Evolutionary conservation across 53 echinoderm and acorn worm species (phyloP), one percentile per base, ranked within the genome.

Genomic region (Astropecten irregularis): DNA sequence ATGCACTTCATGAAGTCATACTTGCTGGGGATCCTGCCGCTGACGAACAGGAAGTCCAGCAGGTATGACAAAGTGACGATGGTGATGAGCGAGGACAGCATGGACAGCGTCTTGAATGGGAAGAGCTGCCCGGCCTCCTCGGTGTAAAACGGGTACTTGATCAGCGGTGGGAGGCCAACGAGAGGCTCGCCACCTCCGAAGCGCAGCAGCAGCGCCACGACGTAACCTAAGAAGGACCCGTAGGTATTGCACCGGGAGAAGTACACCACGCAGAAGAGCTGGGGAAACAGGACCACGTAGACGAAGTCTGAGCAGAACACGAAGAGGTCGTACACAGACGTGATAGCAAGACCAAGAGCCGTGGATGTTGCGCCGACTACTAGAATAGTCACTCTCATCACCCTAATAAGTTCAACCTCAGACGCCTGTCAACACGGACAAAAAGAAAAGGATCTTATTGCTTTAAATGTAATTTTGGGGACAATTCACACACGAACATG

Each of bases 241-340:
- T 93, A 93, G 2, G 91, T 88, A 40, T 93, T 93, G 60, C 86
- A 68, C 73, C 64, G 73, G 35, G 69, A 49, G 79, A 96, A 93
- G 61, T 96, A 91, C 8, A 96, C 83, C 0, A 96, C 93, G 49
- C 96, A 96, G 70, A 93, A 89, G 47, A 96, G 89, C 69, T 96
- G 96, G 4, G 96, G 96, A 55, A 96, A 96, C 40, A 96, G 87
- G 22, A 93, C 72, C 22, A 96, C 96, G 48, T 89, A 96, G 66
- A 96, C 96, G 72, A 96, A 96, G 70, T 96, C 96, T 6, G 96
- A 93, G 82, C 96, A 96, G 49, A 96, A 87, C 53, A 91, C 89
- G 87, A 91, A 96, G 33, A 96, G 93, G 26, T 71, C 90, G 38
- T 96, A 93, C 26, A 96, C 89, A 3, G 96, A 93, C 46, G 82